Evolutionary conservation across 2,113 vertebrate genomes (phyloP), one percentile per base, ranked within the genome.

Genomic region (Ellobius talpinus): DNA sequence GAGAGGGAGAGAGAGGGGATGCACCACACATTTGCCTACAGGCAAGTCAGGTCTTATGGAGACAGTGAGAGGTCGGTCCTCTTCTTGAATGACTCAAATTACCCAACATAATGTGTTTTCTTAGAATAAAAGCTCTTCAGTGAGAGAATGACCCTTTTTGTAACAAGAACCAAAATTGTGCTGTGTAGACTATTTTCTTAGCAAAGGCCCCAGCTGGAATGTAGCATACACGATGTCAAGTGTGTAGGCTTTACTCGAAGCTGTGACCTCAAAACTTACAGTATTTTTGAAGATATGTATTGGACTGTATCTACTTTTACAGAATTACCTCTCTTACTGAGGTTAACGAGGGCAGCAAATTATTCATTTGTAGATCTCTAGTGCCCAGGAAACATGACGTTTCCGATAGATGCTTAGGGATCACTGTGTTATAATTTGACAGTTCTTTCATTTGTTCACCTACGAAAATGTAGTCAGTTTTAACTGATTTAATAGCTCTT

Each of bases 251-350:
- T 95, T 55, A 36, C 63, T 94, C 31, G 68, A 50, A 33, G 21
- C 70, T 89, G 36, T 89, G 85, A 92, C 45, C 58, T 92, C 45
- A 73, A 47, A n/a, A 65, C 17, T 90, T 86, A 85, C 21, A 88
- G 2, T 50, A 31, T 93, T 93, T 97, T 47, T 26, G 63, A 88
- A 47, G 39, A 72, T 63, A 31, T 70, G 3, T 86, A 50, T 63
- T 91, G 70, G 47, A 94, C 81, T 96, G 61, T 95, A 86, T 91
- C 29, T 74, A 23, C 72, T 92, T 97, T 96, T 88, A 90, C 50
- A 63, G 55, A 68, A 36, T 31, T 24, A 23, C 45, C 21, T 91
- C 29, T 81, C 45, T 5, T 63, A n/a, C 16, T 72, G 33, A 90
- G 42, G 88, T 55, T 16, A 90, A 39, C 81, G 39, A 81, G 13